Percentiles rank a stretch among this genome's conserved stretches.
Conservation (phyloP, 2,888 invertebrate species). For the Phyto melanocephala region DNA sequence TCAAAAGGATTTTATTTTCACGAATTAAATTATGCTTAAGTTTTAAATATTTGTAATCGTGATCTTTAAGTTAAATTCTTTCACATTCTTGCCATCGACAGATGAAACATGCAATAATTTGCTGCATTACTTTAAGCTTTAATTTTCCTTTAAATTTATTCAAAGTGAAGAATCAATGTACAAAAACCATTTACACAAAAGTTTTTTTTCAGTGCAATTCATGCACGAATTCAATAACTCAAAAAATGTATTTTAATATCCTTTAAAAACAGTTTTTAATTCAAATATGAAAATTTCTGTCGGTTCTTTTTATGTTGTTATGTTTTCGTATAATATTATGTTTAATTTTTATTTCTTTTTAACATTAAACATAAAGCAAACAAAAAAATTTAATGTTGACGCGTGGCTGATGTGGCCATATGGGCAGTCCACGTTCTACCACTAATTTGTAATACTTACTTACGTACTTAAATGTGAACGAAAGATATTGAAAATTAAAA, state of each 20-base stretch:
- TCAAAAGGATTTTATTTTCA: no score
- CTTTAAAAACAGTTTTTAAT: constrained; percentile 27
- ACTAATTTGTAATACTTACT: constrained; percentile 45
- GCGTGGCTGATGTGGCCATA: constrained; percentile 61
- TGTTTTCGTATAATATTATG: not conserved
- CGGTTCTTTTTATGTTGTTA: constrained; percentile 1
- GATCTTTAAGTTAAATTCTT: no score
- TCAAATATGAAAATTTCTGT: constrained; percentile 32
- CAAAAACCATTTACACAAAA: no score
- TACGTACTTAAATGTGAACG: not conserved
- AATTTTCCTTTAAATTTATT: no score
- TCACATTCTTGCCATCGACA: no score
- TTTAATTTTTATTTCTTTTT: constrained; percentile 31
- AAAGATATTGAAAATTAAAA: not conserved
- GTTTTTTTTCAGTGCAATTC: constrained; percentile 18
- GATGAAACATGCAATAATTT: not conserved
- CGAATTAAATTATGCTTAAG: no score
- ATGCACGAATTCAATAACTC: not conserved
- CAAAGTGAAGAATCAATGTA: no score
- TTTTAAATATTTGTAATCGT: no score
- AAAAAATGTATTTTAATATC: constrained; percentile 42
- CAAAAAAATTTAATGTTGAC: constrained; percentile 44
- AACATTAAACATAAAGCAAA: constrained; percentile 4
- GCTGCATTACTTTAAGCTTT: not conserved
- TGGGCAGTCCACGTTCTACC: constrained; percentile 60